Base-by-base conservation (phyloP, 2,113 vertebrate genomes). In the Hassar affinis region DNA sequence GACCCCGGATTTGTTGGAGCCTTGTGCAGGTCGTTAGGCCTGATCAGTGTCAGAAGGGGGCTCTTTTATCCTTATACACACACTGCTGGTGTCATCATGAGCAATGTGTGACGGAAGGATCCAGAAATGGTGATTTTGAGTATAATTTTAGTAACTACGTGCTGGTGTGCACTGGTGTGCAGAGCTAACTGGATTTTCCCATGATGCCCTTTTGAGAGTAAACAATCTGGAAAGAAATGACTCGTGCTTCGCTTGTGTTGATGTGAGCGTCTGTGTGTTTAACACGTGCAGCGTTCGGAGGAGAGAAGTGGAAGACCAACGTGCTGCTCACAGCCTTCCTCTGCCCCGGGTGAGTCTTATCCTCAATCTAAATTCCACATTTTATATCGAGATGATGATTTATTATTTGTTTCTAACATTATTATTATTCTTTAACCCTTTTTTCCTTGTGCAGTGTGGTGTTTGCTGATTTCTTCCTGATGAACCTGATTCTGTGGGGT, bases 401-500 rank as follows among this genome's bases (percentile, higher is more conserved):
- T n/a, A 0, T 6, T 1, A 12, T 20, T 51, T 33, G 47, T 30
- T 35, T 22, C 9, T 61, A 64, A 6, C 3, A 15, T 79, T n/a
- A n/a, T n/a, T n/a, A 7, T 20, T 59, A 30, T 1, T n/a, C n/a
- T 78, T 27, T 61, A 20, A 27, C 20, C 71, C 1, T 17, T 33
- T 35, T 62, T 6, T 81, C 25, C 68, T 77, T 22, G 7, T 92
- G 92, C 89, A 98, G 97, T 84, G 95, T 98, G 77, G 96, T 97
- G 3, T 98, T 98, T 94, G 96, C 96, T 0, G 96, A 98, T 90
- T 98, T 98, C 93, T 98, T 98, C 57, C 90, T 97, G 88, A 98
- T 98, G 96, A 98, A 97, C 88, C 91, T 98, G 72, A 98, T 98
- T 88, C 95, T 98, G 49, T 98, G 96, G 97, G 96, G 96, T 72